These are phyloP conservation scores for Lepidonotus clava DNA, from an alignment of 2,888 invertebrate genomes.

Conservation along the genomic window DNA sequence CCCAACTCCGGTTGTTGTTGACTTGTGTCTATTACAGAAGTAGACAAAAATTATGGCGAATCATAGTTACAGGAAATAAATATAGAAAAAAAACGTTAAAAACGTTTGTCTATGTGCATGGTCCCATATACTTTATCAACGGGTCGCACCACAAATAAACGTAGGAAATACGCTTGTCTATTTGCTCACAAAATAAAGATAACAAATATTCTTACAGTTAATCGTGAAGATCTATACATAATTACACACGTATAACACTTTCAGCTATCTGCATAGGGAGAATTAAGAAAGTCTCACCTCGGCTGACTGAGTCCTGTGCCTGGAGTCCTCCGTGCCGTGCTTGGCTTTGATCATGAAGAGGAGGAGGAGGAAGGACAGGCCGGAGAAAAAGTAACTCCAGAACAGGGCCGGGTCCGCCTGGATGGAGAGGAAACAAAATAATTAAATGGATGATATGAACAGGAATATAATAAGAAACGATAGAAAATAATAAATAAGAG, in stretches of 20 bases:
- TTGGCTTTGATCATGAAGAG: constrained; percentile 70
- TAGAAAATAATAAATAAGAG: neutral
- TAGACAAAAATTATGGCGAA: no score
- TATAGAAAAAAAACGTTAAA: no score
- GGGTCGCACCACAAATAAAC: no score
- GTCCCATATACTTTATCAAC: no score
- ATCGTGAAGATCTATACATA: no score
- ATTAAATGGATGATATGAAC: neutral
- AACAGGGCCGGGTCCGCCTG: constrained; percentile 74
- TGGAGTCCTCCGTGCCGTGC: neutral
- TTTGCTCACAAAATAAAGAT: neutral
- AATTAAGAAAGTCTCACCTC: constrained; percentile 40
- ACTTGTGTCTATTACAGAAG: no score
- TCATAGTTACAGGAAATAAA: no score
- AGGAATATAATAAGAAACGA: neutral
- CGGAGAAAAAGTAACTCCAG: constrained; percentile 76
- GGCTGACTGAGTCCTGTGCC: neutral
- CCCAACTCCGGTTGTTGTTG: no score
- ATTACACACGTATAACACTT: no score
- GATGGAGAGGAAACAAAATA: neutral
- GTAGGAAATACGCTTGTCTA: neutral
- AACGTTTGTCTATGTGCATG: no score
- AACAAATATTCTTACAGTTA: no score
- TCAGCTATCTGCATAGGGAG: no score
- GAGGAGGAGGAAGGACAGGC: constrained; percentile 70